Conservation (phyloP, 2,113 vertebrate species). For the Pantherophis guttatus region DNA sequence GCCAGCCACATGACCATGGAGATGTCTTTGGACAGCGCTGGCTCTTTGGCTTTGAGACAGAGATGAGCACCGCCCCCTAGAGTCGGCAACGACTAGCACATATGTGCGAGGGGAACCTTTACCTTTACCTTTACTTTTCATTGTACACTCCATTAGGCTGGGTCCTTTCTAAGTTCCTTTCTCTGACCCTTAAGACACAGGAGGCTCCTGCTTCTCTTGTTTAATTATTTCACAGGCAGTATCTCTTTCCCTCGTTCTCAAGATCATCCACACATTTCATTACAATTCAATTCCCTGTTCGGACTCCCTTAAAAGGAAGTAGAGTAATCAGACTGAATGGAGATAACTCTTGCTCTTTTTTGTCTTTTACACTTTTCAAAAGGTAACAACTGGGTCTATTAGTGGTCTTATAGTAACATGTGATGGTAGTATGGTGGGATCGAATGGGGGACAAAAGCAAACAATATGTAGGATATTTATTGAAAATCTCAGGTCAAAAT, state of each 20-base stretch:
- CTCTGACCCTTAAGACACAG: background rate
- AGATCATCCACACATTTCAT: background rate
- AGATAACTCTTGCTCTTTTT: background rate
- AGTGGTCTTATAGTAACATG: background rate
- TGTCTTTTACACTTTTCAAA: background rate
- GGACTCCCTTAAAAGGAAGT: background rate
- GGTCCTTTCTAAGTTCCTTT: background rate
- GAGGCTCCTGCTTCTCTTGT: background rate
- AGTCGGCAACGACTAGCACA: too few relatives aligned
- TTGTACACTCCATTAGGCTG: background rate
- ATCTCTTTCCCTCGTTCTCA: background rate
- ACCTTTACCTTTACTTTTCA: too few relatives aligned
- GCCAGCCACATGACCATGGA: too few relatives aligned
- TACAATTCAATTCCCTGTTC: background rate
- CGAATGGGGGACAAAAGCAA: background rate
- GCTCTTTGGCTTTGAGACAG: too few relatives aligned
- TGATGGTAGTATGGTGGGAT: background rate
- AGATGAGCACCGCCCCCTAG: too few relatives aligned
- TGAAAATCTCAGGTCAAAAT: slow-evolving; percentile 48
- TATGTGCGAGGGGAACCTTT: too few relatives aligned
- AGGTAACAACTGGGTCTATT: background rate
- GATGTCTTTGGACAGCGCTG: too few relatives aligned
- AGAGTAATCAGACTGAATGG: background rate
- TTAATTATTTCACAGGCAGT: background rate
- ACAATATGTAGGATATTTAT: slow-evolving; percentile 41